phyloP scores from a whole-genome alignment of 1,140 invertebrate genomes.

The Uloborus diversus region DNA sequence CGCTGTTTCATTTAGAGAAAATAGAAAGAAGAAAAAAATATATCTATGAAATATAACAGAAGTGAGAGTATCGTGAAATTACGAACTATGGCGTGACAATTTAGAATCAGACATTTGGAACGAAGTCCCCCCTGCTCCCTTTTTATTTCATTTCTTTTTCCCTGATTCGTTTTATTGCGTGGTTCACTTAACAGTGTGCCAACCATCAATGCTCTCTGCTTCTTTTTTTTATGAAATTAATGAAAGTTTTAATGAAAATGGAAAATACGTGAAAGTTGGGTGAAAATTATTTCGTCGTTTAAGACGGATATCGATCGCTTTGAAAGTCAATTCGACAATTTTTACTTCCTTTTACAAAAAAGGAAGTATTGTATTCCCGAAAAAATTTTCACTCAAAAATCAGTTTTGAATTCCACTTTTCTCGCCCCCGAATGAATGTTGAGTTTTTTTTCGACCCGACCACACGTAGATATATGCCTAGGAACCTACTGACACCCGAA shows the following conservation, averaged over 20 bases:
- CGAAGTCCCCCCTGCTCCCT: neutral
- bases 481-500: too few relatives aligned
- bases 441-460: too few relatives aligned
- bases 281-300: neutral
- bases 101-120: neutral
- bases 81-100: conserved; percentile 15
- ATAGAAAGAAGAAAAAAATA: conserved; percentile 2
- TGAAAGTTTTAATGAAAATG: neutral
- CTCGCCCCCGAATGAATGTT: too few relatives aligned
- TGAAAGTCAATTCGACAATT: too few relatives aligned
- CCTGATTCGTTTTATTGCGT: conserved; percentile 2
- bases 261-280: neutral
- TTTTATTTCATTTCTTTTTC: neutral
- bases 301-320: neutral
- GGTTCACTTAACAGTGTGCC: conserved; percentile 14
- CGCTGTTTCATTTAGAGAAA: conserved; percentile 19
- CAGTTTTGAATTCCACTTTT: too few relatives aligned
- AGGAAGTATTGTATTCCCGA: too few relatives aligned
- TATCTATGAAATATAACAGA: too few relatives aligned
- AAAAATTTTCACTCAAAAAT: too few relatives aligned
- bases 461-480: too few relatives aligned
- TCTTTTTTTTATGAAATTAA: neutral
- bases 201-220: conserved; percentile 14
- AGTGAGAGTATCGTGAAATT: conserved; percentile 27
- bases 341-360: too few relatives aligned